These are phyloP conservation scores for Sphaerophoria taeniata DNA, from an alignment of 2,888 invertebrate species.

Conservation along the genomic window DNA sequence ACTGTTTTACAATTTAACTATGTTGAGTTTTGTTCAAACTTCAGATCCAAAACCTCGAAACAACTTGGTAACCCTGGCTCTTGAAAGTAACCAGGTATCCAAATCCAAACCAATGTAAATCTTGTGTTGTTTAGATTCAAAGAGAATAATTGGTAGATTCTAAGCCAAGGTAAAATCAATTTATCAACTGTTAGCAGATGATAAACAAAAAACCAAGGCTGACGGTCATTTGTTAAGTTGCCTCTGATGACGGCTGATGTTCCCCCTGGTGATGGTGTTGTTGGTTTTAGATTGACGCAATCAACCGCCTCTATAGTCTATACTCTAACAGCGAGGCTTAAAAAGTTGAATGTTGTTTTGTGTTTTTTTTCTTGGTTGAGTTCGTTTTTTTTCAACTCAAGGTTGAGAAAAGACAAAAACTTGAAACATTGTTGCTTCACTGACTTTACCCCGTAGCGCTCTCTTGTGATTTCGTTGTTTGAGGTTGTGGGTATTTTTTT, in stretches of 20 bases:
- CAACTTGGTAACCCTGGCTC: slow-evolving; percentile 67
- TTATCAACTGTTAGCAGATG: slow-evolving; percentile 64
- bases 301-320: slow-evolving; percentile 8
- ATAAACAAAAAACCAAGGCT: slow-evolving; percentile 16
- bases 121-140: slow-evolving; percentile 23
- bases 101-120: background rate
- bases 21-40: slow-evolving; percentile 17
- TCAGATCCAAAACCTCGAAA: slow-evolving; percentile 7
- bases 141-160: slow-evolving; percentile 59
- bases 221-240: slow-evolving; percentile 31
- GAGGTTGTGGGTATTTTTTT: background rate
- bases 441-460: background rate
- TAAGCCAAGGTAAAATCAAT: slow-evolving; percentile 73
- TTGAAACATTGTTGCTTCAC: slow-evolving; percentile 9
- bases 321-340: slow-evolving; percentile 41
- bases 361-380: background rate
- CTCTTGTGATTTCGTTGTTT: background rate
- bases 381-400: slow-evolving; percentile 21
- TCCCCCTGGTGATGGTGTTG: background rate
- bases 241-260: slow-evolving; percentile 18
- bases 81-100: slow-evolving; percentile 57
- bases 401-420: slow-evolving; percentile 28
- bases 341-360: slow-evolving; percentile 65
- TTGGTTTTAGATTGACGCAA: slow-evolving; percentile 12
- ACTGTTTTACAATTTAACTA: slow-evolving; percentile 6